phyloP scores from a whole-genome alignment of 2,888 invertebrate species.

The Apamea epomidion region DNA sequence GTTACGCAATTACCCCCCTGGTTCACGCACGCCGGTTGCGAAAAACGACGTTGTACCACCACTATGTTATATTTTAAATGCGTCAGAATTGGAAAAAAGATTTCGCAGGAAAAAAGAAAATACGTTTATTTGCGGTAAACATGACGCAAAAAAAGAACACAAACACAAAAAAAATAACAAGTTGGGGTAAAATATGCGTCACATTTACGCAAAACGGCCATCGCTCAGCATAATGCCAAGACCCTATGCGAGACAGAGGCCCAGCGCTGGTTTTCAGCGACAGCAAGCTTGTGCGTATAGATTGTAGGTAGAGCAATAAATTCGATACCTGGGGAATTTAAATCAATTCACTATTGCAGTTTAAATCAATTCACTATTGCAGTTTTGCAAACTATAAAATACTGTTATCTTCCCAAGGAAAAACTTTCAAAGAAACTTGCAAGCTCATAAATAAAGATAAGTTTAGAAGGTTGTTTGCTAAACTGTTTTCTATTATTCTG shows the following conservation, averaged over 20 bases:
- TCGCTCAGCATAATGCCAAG: too few species aligned
- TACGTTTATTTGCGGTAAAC: too few species aligned
- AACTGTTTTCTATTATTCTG: slow-evolving; percentile 30
- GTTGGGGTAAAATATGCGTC: too few species aligned
- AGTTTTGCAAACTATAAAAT: slow-evolving; percentile 18
- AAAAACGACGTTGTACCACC: not conserved
- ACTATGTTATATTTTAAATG: not conserved
- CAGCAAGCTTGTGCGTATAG: too few species aligned
- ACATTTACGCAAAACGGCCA: too few species aligned
- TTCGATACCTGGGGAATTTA: not conserved
- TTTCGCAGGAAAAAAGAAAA: not conserved
- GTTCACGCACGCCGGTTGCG: not conserved
- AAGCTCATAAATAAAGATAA: slow-evolving; percentile 41
- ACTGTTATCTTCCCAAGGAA: not conserved
- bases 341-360: slow-evolving; percentile 17
- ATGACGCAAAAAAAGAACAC: too few species aligned
- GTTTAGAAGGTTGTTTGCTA: slow-evolving; percentile 17
- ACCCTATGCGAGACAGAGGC: too few species aligned
- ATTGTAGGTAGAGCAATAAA: not conserved
- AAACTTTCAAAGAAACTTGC: slow-evolving; percentile 7
- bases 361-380: slow-evolving; percentile 14
- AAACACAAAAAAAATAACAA: too few species aligned
- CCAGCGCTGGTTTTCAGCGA: too few species aligned
- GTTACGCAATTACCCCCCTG: too few species aligned
- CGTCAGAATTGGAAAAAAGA: not conserved